Evolutionary conservation across 2,888 invertebrate species (phyloP), one percentile per base, ranked within the genome.

Genomic region (Spilarctia lutea): DNA sequence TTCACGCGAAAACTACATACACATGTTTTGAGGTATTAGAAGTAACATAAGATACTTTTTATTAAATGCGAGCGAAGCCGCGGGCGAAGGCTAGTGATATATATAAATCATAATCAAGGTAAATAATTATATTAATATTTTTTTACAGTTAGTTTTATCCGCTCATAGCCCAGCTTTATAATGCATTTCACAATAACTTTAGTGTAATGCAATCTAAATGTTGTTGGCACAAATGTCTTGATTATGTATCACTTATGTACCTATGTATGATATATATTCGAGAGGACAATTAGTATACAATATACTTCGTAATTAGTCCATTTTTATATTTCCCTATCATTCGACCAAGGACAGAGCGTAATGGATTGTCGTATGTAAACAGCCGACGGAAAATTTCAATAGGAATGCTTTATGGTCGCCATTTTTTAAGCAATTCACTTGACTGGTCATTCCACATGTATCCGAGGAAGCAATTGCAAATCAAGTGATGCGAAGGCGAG

Each of bases 401-500:
- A 69, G 33, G 4, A 72, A 75, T 75, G 52, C 63, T 70, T 35
- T 68, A 42, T 24, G 35, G 20, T 65, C 72, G 30, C 75, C 35
- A 68, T 68, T 42, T 75, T 39, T 73, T 73, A 11, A 48, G 65
- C 72, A 45, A 60, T 72, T 30, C n/a, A 24, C 39, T 27, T 66
- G 24, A 63, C 48, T 52, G 20, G 65, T 66, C 65, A 78, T 75
- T 35, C 7, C 68, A 69, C 68, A 68, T 76, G 71, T 35, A 69
- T 72, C 63, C 4, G 69, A 76, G 69, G 68, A 78, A 72, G 75
- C 67, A 69, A 74, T 18, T 66, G 48, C 74, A 27, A 71, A 63
- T 60, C 56, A 74, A 71, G 68, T 20, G 65, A 65, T 30, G 77
- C n/a, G 78, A 83, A 85, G 85, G 82, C 42, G 56, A 82, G 30